These are phyloP conservation scores for Drosophila navojoa DNA, from an alignment of 1,140 invertebrate genomes.

Conservation along the genomic window DNA sequence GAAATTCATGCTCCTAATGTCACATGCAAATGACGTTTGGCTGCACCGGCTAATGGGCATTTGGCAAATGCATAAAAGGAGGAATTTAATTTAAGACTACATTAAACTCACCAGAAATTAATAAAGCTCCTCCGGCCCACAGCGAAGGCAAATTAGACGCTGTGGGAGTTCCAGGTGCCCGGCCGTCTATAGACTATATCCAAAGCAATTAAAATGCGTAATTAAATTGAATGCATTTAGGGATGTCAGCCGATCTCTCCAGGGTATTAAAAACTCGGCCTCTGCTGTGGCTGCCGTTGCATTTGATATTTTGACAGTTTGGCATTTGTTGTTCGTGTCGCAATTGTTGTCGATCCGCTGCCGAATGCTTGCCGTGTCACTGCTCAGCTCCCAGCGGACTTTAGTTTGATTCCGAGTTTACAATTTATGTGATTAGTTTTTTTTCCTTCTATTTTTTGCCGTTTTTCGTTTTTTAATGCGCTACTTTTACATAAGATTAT, in stretches of 20 bases:
- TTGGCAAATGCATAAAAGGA: background rate
- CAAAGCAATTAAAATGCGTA: constrained; percentile 43
- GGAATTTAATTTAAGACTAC: background rate
- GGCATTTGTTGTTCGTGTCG: constrained; percentile 9
- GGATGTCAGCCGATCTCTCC: constrained; percentile 30
- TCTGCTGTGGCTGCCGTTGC: constrained; percentile 1
- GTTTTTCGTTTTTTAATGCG: too few relatives aligned
- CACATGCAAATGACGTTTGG: background rate
- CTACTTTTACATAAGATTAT: too few relatives aligned
- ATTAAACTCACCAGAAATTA: constrained; percentile 53
- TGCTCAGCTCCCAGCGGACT: constrained; percentile 18
- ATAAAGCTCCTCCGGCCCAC: constrained; percentile 8
- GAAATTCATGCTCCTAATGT: background rate
- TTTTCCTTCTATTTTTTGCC: background rate
- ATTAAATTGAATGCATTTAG: constrained; percentile 46
- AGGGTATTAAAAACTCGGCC: constrained; percentile 14
- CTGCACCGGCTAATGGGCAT: background rate
- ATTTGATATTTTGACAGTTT: constrained; percentile 27
- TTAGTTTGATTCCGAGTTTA: background rate
- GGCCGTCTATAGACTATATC: background rate
- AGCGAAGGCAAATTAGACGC: constrained; percentile 5
- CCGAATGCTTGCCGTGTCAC: constrained; percentile 8
- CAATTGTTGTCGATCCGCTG: constrained; percentile 1
- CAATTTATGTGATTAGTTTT: constrained; percentile 15
- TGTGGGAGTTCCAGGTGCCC: constrained; percentile 18